Percentiles rank a stretch among this genome's conserved stretches.
phyloP scores from a whole-genome alignment of 2,888 invertebrate genomes.

The Meliscaeva auricollis region DNA sequence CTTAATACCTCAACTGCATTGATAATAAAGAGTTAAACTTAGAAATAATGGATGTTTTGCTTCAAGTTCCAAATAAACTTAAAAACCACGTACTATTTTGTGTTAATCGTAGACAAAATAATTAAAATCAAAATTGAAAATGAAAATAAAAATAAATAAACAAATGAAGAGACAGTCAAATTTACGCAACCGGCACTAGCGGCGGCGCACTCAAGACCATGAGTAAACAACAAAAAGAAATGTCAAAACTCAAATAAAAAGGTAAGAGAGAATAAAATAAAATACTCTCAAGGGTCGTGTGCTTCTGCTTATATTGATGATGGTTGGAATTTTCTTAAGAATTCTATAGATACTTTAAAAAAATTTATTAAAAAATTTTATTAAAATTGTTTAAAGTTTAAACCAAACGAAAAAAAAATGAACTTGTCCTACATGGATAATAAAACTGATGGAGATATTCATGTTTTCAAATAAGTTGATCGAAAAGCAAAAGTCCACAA shows the following conservation, averaged over 20 bases:
- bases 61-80: neutral
- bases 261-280: neutral
- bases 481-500: no score
- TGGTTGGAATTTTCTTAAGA: no score
- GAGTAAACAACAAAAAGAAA: slow-evolving; percentile 7
- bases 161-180: neutral
- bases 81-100: slow-evolving; percentile 13
- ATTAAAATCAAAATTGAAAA: neutral
- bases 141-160: slow-evolving; percentile 32
- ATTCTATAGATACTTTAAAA: no score
- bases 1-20: neutral
- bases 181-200: neutral
- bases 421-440: no score
- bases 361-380: no score
- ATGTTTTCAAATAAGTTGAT: no score
- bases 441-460: no score
- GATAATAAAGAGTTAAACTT: neutral
- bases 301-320: neutral
- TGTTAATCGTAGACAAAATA: slow-evolving; percentile 8
- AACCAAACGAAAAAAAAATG: no score
- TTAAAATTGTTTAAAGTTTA: no score
- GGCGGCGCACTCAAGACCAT: slow-evolving; percentile 13
- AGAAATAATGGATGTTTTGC: neutral
- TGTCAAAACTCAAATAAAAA: neutral
- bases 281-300: no score